Evolutionary conservation across 2,797 vertebrate species (phyloP).

Genomic region (Jordanella pulchra): DNA sequence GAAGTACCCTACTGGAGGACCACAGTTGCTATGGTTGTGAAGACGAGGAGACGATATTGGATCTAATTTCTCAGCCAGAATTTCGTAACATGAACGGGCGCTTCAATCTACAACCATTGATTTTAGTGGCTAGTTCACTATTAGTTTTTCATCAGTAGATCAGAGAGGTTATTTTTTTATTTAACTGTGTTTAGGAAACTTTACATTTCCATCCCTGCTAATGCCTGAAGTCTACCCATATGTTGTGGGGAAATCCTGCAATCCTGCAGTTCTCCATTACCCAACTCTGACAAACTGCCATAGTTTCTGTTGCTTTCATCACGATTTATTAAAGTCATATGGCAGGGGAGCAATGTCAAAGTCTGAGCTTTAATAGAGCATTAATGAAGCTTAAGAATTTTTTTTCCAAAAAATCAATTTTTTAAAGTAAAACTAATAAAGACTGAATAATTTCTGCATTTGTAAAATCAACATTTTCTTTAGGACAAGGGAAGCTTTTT

Average conservation of each 20-base stretch:
- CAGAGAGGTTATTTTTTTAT: background rate
- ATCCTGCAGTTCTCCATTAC: conserved; percentile 31
- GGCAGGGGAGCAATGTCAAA: background rate
- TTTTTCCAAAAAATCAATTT: too few species aligned
- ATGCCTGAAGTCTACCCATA: conserved; percentile 14
- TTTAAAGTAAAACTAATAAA: too few species aligned
- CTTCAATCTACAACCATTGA: conserved; percentile 18
- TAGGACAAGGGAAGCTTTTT: background rate
- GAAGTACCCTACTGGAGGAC: conserved; percentile 44
- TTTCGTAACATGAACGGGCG: conserved; percentile 1
- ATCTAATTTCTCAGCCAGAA: conserved; percentile 22
- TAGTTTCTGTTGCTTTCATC: conserved; percentile 50
- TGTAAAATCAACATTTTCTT: background rate
- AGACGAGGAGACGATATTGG: conserved; percentile 19
- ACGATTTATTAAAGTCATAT: conserved; percentile 21
- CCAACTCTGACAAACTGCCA: conserved; percentile 34
- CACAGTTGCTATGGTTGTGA: conserved; percentile 51
- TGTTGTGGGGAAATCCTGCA: conserved; percentile 27
- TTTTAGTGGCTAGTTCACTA: background rate
- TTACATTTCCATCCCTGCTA: conserved; percentile 1
- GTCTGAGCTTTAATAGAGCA: too few species aligned
- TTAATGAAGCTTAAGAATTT: background rate
- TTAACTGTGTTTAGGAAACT: background rate
- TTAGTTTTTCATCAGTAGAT: conserved; percentile 10
- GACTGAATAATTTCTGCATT: background rate